Conservation (phyloP, 2,113 vertebrate species). For the Aptenodytes forsteri region DNA sequence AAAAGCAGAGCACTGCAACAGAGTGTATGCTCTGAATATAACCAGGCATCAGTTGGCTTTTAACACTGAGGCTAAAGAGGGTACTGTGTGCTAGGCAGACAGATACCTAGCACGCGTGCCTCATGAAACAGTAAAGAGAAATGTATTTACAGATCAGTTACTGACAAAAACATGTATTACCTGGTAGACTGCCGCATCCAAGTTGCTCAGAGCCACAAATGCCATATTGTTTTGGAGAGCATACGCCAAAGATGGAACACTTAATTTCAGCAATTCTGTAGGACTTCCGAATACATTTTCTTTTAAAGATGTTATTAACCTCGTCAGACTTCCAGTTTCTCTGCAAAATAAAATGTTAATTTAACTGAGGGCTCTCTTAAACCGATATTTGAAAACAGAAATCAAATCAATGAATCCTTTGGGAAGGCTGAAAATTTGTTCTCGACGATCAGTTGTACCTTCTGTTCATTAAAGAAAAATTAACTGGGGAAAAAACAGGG, state of each 20-base stretch:
- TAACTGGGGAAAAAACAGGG: neutral
- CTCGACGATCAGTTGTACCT: neutral
- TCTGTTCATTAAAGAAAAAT: neutral
- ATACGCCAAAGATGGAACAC: slow-evolving; percentile 92
- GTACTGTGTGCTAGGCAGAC: neutral
- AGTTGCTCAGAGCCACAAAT: slow-evolving; percentile 92
- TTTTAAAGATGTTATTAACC: slow-evolving; percentile 77
- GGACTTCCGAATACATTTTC: slow-evolving; percentile 87
- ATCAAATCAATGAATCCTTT: neutral
- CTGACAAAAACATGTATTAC: slow-evolving; percentile 57
- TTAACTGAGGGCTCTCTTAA: neutral
- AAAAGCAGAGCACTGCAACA: neutral
- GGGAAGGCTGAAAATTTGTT: neutral
- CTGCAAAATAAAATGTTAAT: slow-evolving; percentile 69
- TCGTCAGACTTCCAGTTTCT: slow-evolving; percentile 83
- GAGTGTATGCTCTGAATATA: neutral
- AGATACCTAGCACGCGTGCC: accelerated
- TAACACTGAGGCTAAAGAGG: neutral
- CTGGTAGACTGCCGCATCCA: slow-evolving; percentile 97
- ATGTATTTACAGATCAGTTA: neutral
- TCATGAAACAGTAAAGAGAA: neutral
- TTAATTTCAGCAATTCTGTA: slow-evolving; percentile 89
- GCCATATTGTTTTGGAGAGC: slow-evolving; percentile 98
- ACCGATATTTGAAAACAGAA: neutral
- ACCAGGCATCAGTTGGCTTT: neutral